Conservation (phyloP, 2,797 vertebrate genomes). For the Paguma larvata region DNA sequence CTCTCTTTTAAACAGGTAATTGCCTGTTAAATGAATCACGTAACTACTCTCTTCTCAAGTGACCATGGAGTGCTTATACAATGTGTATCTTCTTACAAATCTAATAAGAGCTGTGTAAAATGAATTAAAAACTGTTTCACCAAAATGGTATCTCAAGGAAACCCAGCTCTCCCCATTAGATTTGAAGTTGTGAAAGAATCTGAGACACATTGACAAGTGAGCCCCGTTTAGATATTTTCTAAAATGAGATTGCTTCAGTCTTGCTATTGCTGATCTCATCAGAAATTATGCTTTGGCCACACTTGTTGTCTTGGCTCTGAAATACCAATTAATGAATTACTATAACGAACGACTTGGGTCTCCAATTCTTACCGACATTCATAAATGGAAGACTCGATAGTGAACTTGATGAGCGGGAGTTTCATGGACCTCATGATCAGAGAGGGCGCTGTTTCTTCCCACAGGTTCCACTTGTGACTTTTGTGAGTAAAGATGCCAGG, state of each 20-base stretch:
- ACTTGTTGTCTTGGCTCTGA: conserved; percentile 38
- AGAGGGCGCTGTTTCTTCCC: background rate
- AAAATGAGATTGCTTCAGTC: conserved; percentile 13
- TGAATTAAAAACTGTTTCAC: conserved; percentile 81
- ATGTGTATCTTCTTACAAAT: conserved; percentile 84
- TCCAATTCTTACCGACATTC: background rate
- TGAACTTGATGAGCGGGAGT: background rate
- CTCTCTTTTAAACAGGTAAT: conserved; percentile 83
- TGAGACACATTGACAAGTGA: conserved; percentile 50
- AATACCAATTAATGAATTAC: conserved; percentile 34
- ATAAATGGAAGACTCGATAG: conserved; percentile 9
- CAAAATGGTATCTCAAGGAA: conserved; percentile 74
- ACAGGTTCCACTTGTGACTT: background rate
- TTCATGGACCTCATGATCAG: background rate
- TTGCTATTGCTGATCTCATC: conserved; percentile 5
- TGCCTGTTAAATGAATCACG: conserved; percentile 84
- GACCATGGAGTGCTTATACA: conserved; percentile 75
- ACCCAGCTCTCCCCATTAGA: conserved; percentile 66
- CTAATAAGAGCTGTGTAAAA: conserved; percentile 84
- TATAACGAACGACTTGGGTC: background rate
- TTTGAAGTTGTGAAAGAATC: conserved; percentile 64
- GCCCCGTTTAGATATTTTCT: conserved; percentile 38
- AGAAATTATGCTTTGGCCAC: conserved; percentile 36
- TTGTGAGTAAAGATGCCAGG: background rate
- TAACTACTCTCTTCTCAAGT: conserved; percentile 80